These are phyloP conservation scores for Micromesistius poutassou DNA, from an alignment of 2,797 vertebrate species.

Conservation along the genomic window DNA sequence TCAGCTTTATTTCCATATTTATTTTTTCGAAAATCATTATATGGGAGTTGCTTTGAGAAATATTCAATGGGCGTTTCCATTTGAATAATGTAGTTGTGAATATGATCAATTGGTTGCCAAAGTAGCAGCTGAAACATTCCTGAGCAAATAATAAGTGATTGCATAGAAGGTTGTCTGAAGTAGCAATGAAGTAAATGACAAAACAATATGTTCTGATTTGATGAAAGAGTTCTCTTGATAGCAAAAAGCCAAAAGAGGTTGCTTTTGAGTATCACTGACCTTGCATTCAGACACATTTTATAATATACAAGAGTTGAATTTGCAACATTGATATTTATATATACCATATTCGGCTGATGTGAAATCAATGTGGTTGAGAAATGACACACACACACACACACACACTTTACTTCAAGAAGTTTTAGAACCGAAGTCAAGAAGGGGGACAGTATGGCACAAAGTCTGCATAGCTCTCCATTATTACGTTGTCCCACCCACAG, in stretches of 20 bases:
- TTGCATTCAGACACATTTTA: too few species aligned
- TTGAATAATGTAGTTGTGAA: neutral
- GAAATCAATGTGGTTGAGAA: neutral
- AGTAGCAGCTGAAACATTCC: neutral
- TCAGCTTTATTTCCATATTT: neutral
- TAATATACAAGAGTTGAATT: neutral
- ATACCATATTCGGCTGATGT: neutral
- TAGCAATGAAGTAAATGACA: neutral
- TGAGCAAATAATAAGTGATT: neutral
- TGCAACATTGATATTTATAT: neutral
- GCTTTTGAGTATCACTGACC: too few species aligned
- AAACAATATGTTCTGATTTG: neutral
- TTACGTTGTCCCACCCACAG: neutral
- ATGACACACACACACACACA: too few species aligned
- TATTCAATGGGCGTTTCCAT: neutral
- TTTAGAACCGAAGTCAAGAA: neutral
- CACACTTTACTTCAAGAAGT: neutral
- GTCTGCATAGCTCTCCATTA: neutral
- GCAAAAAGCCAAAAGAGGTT: too few species aligned
- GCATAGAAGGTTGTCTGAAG: neutral
- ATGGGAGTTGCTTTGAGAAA: neutral
- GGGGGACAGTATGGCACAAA: neutral
- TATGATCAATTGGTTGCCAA: neutral
- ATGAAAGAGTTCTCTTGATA: neutral
- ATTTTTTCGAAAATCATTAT: neutral